Base-by-base conservation (phyloP, 2,888 invertebrate genomes). In the Dicycla oo region DNA sequence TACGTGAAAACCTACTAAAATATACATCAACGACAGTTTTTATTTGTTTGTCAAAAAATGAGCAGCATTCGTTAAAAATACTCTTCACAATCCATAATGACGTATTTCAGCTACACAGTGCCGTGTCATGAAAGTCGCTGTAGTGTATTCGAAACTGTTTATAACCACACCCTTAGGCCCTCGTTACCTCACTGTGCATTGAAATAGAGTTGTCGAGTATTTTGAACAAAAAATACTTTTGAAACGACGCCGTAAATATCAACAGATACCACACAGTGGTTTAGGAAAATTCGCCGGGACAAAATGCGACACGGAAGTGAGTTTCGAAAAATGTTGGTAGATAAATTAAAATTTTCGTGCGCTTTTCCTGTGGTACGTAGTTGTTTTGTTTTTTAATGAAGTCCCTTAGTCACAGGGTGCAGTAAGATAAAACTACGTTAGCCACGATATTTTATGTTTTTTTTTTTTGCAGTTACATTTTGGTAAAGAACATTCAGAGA, bases 171-270 rank as follows among this genome's bases (percentile, higher is more conserved):
- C 89, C 89, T 88, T 87, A 84, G 86, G 78, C 73, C 80, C 88
- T 90, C 89, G 89, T 90, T 90, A 90, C 87, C 83, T 73, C 85
- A 85, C 78, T 84, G 88, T 89, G 87, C 90, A 90, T 89, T 90
- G 88, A 90, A 91, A 91, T 91, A 88, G 72, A 81, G 78, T 79
- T 90, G 88, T 86, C 72, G 69, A 72, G 83, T 63, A 76, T 79
- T 82, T 61, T 80, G 71, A 81, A 82, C 79, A 86, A 80, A 85
- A 83, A 83, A 75, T 53, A 81, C 76, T 83, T 86, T 86, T 86
- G 80, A 83, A 85, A 83, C 73, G 77, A 71, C 57, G 73, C 75
- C 65, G 70, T 81, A 86, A 78, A 84, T 81, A 78, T 84, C 71
- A 80, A 78, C 79, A 78, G 79, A 80, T 81, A 86, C 74, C 74